Evolutionary conservation across 2,113 vertebrate genomes (phyloP).

Genomic region (Heterotilapia buettikoferi): DNA sequence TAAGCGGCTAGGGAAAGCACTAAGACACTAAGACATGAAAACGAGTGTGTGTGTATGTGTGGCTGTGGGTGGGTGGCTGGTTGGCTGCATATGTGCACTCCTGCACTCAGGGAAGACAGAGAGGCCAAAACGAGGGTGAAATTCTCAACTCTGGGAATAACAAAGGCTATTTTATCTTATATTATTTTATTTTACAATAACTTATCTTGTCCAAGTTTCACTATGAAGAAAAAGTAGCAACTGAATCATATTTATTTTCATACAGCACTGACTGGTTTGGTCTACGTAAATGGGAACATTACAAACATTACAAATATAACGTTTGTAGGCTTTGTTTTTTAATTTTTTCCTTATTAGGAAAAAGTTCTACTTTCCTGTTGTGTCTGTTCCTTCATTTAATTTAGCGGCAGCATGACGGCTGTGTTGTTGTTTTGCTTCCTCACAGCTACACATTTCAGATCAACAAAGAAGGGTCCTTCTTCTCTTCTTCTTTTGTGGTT

Average conservation of each 20-base stretch:
- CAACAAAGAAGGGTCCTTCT: background rate
- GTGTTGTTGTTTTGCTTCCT: background rate
- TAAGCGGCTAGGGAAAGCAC: fast-evolving
- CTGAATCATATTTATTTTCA: background rate
- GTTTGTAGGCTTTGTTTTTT: background rate
- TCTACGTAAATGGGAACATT: background rate
- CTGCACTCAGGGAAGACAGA: background rate
- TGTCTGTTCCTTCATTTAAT: background rate
- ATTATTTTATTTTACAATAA: background rate
- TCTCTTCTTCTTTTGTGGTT: background rate
- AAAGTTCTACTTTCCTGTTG: fast-evolving
- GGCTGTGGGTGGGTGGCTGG: background rate
- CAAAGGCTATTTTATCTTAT: background rate
- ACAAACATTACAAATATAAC: background rate
- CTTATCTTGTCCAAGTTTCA: background rate
- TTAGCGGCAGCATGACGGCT: fast-evolving
- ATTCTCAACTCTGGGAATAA: background rate
- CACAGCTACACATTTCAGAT: background rate
- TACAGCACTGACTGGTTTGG: background rate
- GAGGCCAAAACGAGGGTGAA: background rate
- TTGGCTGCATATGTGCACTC: background rate
- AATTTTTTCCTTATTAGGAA: background rate
- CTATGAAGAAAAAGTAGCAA: background rate
- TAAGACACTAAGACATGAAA: background rate
- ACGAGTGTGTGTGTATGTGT: background rate